Conservation (phyloP, 2,888 invertebrate genomes). For the Patella ulyssiponensis region DNA sequence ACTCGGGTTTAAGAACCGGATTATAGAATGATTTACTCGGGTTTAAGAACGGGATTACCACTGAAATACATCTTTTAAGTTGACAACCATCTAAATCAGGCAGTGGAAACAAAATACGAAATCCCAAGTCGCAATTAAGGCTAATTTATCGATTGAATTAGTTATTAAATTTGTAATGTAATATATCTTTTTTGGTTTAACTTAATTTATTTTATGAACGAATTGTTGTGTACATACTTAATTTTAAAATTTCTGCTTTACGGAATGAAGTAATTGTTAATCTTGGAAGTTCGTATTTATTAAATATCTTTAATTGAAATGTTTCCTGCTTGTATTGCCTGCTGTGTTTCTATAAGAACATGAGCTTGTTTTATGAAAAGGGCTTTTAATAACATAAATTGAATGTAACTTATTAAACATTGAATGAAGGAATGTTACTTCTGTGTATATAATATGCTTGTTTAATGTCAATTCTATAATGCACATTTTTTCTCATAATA, state of each 20-base stretch:
- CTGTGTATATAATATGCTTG: not conserved
- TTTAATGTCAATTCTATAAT: not conserved
- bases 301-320: not conserved
- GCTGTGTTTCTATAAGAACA: not conserved
- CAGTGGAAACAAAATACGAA: conserved; percentile 12
- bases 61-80: no score
- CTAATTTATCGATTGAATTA: no score
- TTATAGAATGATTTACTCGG: no score
- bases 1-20: no score
- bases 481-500: not conserved
- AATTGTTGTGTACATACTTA: no score
- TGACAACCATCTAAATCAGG: not conserved
- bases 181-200: no score
- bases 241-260: no score
- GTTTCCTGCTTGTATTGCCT: conserved; percentile 12
- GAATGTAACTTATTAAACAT: not conserved
- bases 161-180: no score
- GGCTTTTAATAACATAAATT: not conserved
- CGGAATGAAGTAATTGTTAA: no score
- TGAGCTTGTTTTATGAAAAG: not conserved
- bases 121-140: not conserved
- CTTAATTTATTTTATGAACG: no score
- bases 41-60: no score
- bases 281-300: no score
- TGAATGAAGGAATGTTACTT: not conserved